These are phyloP conservation scores for Corythaeola cristata DNA, from an alignment of 2,113 vertebrate genomes.

Conservation along the genomic window DNA sequence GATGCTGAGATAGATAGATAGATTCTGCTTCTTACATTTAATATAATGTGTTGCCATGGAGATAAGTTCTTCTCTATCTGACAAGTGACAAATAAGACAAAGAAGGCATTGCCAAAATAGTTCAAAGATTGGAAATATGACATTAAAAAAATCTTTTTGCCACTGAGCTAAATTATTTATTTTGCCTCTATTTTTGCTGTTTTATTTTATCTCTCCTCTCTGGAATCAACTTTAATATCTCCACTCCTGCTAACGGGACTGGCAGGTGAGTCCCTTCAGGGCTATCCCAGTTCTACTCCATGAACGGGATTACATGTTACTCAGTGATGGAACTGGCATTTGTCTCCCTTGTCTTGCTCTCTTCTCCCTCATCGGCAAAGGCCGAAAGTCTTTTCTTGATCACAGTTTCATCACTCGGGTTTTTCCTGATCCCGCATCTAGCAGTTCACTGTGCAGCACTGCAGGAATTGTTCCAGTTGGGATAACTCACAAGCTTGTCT, in stretches of 20 bases:
- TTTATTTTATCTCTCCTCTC: neutral
- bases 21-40: slow-evolving; percentile 14
- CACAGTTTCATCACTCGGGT: neutral
- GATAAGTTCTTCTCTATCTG: slow-evolving; percentile 38
- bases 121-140: slow-evolving; percentile 48
- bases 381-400: slow-evolving; percentile 8
- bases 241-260: neutral
- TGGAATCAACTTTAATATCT: slow-evolving; percentile 38
- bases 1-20: neutral
- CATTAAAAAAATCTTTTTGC: slow-evolving; percentile 10
- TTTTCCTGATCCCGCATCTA: neutral
- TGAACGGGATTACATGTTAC: neutral
- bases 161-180: slow-evolving; percentile 44
- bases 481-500: neutral
- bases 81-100: slow-evolving; percentile 55
- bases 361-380: neutral
- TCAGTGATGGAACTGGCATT: neutral
- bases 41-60: slow-evolving; percentile 59
- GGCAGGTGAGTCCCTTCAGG: neutral
- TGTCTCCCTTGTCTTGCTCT: neutral
- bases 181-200: slow-evolving; percentile 44
- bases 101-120: slow-evolving; percentile 45
- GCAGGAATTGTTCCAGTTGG: neutral
- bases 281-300: slow-evolving; percentile 6
- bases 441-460: neutral